phyloP scores from a whole-genome alignment of 1,140 invertebrate genomes.

The Choristoneura fumiferana region DNA sequence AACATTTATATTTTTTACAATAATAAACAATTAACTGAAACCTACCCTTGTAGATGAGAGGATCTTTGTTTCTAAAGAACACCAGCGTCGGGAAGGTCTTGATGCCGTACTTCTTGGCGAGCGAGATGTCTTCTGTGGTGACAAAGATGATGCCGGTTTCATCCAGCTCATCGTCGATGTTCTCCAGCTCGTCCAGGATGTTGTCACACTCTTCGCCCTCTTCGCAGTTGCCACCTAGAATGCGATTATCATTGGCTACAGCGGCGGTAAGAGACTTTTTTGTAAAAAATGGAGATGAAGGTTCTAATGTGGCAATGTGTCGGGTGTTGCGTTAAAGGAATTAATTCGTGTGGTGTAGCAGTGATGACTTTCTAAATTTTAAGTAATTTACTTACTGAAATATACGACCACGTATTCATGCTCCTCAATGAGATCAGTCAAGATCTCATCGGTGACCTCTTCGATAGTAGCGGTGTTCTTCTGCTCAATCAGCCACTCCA shows the following conservation, averaged over 20 bases:
- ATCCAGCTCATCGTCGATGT: conserved; percentile 95
- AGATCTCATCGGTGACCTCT: conserved; percentile 95
- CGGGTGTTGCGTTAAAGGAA: no score
- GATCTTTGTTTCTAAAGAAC: conserved; percentile 94
- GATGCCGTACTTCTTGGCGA: conserved; percentile 92
- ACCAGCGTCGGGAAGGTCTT: conserved; percentile 91
- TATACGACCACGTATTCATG: conserved; percentile 97
- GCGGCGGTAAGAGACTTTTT: no score
- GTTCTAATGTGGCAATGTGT: no score
- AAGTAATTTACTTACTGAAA: conserved; percentile 86
- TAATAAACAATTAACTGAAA: no score
- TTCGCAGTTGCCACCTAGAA: conserved; percentile 89
- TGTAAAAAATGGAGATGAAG: no score
- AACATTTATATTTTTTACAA: no score
- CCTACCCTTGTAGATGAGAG: conserved; percentile 84
- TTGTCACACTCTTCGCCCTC: conserved; percentile 91
- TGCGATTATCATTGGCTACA: not conserved
- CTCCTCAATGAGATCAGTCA: conserved; percentile 91
- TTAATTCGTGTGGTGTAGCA: no score
- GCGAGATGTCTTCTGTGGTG: conserved; percentile 89
- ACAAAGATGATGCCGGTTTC: conserved; percentile 96
- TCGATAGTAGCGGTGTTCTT: conserved; percentile 95
- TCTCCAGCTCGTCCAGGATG: conserved; percentile 92
- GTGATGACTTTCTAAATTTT: no score
- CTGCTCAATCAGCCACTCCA: conserved; percentile 94